Evolutionary conservation across 2,888 invertebrate genomes (phyloP), one percentile per base, ranked within the genome.

Genomic region (Latrodectus hesperus): DNA sequence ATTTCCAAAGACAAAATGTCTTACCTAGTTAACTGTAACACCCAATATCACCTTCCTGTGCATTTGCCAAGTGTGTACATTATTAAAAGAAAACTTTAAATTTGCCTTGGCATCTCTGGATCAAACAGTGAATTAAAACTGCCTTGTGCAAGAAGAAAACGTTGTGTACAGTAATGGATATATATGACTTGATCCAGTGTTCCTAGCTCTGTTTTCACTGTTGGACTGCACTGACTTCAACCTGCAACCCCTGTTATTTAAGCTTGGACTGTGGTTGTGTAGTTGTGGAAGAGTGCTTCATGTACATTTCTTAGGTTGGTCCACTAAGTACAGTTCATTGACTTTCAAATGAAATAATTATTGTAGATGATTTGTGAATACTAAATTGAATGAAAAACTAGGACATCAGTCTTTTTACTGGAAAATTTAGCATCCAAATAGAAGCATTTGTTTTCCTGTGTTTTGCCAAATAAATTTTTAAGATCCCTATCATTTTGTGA

Each of bases 121-220:
- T 73, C 84, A 78, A 84, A 84, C 73, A 79, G 84, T 52, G 74
- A 73, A 74, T 74, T 71, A 38, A 74, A 80, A 53, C 51, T 82
- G 87, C 82, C 82, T 77, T 81, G 78, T 53, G 78, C 87, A 87
- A 82, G 55, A 55, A 67, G 52, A 77, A 81, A 87, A 81, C 75
- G 80, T 87, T 87, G 64, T 87, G 87, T 87, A 87, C 87, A 87
- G 87, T 82, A 78, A 87, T 68, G 49, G 67, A 73, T 82, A 83
- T 83, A 72, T 87, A 87, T 87, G 68, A 87, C 82, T 78, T 73
- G 77, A 82, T 87, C 82, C 87, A 87, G 87, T 82, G 87, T 87
- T 87, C 87, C 87, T 87, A 87, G 87, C 65, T 70, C 67, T 77
- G 74, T 87, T 82, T 87, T 82, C 87, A 82, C 82, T 82, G 81